Conservation (phyloP, 2,888 invertebrate genomes). For the Macrosoma leucophasiata region DNA sequence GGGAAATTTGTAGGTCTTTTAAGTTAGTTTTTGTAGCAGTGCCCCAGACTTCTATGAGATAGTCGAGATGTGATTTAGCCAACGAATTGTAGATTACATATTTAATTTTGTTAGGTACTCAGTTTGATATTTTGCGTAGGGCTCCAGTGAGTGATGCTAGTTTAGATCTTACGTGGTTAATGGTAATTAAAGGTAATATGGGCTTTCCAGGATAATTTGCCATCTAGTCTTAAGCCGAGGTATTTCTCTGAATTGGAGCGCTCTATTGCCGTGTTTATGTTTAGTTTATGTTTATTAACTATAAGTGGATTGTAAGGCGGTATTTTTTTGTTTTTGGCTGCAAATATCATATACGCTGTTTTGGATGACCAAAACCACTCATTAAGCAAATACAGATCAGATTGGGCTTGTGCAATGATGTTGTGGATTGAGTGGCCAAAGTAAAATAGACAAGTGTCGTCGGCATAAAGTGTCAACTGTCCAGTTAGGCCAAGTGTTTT, state of each 20-base stretch:
- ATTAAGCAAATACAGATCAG: too few species aligned
- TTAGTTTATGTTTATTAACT: too few species aligned
- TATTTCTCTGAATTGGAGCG: slow-evolving; percentile 10
- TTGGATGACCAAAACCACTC: slow-evolving; percentile 11
- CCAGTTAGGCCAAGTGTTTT: slow-evolving; percentile 6
- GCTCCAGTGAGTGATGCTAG: slow-evolving; percentile 8
- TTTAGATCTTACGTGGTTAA: slow-evolving; percentile 7
- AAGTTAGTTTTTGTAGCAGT: slow-evolving; percentile 9
- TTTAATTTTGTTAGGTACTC: slow-evolving; percentile 9
- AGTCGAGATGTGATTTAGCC: slow-evolving; percentile 13
- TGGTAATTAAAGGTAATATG: too few species aligned
- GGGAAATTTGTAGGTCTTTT: slow-evolving; percentile 6
- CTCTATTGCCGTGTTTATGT: not conserved
- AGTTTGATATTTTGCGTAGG: slow-evolving; percentile 4
- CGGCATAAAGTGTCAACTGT: slow-evolving; percentile 7
- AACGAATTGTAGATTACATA: slow-evolving; percentile 16
- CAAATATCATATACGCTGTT: slow-evolving; percentile 10
- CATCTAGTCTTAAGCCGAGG: slow-evolving; percentile 9
- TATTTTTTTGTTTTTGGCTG: slow-evolving; percentile 5
- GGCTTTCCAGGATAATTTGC: slow-evolving; percentile 11
- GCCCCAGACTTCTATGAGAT: slow-evolving; percentile 17
- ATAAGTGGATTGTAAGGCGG: slow-evolving; percentile 3
- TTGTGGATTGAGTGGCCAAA: too few species aligned
- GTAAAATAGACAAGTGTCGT: slow-evolving; percentile 13
- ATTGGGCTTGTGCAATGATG: slow-evolving; percentile 9